These are phyloP conservation scores for Sebastes wilsoni DNA, from an alignment of 2,797 vertebrate species.

Conservation along the genomic window DNA sequence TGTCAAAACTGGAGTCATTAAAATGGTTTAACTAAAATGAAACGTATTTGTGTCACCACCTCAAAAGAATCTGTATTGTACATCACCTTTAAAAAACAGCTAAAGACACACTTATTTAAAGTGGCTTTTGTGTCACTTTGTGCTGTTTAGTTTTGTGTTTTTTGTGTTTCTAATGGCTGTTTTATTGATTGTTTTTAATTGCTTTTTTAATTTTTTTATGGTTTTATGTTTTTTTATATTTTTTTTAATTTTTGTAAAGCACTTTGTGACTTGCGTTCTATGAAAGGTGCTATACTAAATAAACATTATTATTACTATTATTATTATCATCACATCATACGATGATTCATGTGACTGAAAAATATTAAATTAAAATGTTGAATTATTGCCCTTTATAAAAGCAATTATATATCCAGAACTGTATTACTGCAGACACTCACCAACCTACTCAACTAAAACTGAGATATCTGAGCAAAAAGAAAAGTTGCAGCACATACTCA, in stretches of 20 bases:
- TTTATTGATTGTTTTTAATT: too few relatives aligned
- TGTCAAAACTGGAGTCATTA: not conserved
- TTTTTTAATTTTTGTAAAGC: too few relatives aligned
- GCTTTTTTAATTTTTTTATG: too few relatives aligned
- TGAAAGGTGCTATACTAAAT: too few relatives aligned
- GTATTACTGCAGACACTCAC: not conserved
- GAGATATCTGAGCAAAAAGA: not conserved
- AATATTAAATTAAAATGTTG: not conserved
- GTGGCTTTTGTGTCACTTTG: too few relatives aligned
- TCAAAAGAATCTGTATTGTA: not conserved
- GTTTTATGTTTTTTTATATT: too few relatives aligned
- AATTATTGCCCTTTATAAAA: not conserved
- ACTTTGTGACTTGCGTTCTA: too few relatives aligned
- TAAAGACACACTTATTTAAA: too few relatives aligned
- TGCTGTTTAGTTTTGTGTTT: too few relatives aligned
- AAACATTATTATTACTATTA: too few relatives aligned
- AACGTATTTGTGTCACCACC: not conserved
- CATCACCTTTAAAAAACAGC: not conserved
- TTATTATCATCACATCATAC: not conserved
- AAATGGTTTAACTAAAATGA: not conserved
- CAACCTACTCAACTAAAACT: not conserved
- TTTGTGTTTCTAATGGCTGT: too few relatives aligned
- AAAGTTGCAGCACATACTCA: not conserved
- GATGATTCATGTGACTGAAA: not conserved
- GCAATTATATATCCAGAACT: not conserved